Evolutionary conservation across 2,113 vertebrate species (phyloP).

Genomic region (Oostethus manadensis): DNA sequence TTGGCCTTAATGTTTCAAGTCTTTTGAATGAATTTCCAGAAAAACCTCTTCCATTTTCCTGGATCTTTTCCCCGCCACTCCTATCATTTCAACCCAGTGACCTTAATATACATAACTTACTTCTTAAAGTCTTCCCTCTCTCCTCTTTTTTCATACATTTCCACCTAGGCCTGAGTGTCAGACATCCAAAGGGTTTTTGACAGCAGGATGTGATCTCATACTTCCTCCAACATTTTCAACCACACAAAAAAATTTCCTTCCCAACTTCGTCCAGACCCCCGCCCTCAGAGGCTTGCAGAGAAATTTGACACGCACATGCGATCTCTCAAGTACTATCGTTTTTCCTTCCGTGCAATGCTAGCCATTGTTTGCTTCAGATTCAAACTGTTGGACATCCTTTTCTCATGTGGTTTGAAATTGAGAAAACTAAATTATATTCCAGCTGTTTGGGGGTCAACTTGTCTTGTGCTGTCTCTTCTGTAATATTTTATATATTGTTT

Average conservation of each 20-base stretch:
- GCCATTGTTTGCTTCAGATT: not conserved
- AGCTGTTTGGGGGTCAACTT: too few relatives aligned
- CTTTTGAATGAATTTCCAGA: not conserved
- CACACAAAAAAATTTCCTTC: slow-evolving; percentile 24
- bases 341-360: slow-evolving; percentile 10
- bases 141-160: slow-evolving; percentile 8
- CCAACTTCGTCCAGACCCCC: slow-evolving; percentile 1
- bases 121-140: not conserved
- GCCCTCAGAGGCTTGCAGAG: slow-evolving; percentile 31
- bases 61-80: not conserved
- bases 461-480: too few relatives aligned
- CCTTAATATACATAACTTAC: slow-evolving; percentile 2
- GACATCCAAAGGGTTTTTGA: slow-evolving; percentile 28
- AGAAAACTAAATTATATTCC: too few relatives aligned
- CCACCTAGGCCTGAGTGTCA: slow-evolving; percentile 7
- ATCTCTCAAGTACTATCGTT: slow-evolving; percentile 37
- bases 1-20: not conserved
- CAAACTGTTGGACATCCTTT: too few relatives aligned
- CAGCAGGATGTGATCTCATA: slow-evolving; percentile 58
- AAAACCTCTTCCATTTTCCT: not conserved
- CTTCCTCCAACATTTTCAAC: slow-evolving; percentile 39
- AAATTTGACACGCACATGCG: slow-evolving; percentile 51
- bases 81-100: not conserved
- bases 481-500: too few relatives aligned
- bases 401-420: too few relatives aligned